These are phyloP conservation scores for Rhodophaea formosa DNA, from an alignment of 2,888 invertebrate genomes.

Conservation along the genomic window DNA sequence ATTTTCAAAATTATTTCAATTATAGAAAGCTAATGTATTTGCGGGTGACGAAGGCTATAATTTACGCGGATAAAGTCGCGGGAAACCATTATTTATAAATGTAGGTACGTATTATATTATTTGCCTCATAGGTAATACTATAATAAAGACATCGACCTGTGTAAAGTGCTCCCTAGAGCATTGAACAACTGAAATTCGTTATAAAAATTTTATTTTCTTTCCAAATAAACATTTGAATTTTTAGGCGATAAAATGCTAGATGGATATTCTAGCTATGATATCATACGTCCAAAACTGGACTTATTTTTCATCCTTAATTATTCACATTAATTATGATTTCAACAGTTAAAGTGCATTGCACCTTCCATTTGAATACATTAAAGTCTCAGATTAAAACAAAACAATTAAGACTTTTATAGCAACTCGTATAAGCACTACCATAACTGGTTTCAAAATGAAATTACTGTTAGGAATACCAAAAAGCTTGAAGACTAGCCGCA, in stretches of 20 bases:
- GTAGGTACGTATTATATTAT: too few relatives aligned
- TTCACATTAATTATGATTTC: slow-evolving; percentile 20
- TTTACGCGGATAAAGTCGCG: too few relatives aligned
- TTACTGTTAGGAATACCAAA: slow-evolving; percentile 17
- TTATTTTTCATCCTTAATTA: slow-evolving; percentile 1
- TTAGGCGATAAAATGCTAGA: too few relatives aligned
- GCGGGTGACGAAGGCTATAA: too few relatives aligned
- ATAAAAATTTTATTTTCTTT: neutral
- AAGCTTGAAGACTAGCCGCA: slow-evolving; percentile 10
- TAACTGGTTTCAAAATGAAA: slow-evolving; percentile 40
- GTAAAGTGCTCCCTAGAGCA: too few relatives aligned
- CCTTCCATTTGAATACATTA: slow-evolving; percentile 32
- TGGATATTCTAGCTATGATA: neutral
- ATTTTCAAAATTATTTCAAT: too few relatives aligned
- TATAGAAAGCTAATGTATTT: too few relatives aligned
- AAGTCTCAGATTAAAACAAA: slow-evolving; percentile 27
- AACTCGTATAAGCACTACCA: slow-evolving; percentile 35
- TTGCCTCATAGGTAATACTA: too few relatives aligned
- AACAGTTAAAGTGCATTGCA: slow-evolving; percentile 29
- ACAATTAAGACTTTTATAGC: slow-evolving; percentile 41
- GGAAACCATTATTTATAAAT: too few relatives aligned
- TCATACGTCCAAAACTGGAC: slow-evolving; percentile 12
- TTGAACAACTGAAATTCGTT: too few relatives aligned
- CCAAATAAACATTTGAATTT: neutral
- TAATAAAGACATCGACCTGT: too few relatives aligned